Conservation (phyloP, 2,797 vertebrate species). For the Podargus strigoides region DNA sequence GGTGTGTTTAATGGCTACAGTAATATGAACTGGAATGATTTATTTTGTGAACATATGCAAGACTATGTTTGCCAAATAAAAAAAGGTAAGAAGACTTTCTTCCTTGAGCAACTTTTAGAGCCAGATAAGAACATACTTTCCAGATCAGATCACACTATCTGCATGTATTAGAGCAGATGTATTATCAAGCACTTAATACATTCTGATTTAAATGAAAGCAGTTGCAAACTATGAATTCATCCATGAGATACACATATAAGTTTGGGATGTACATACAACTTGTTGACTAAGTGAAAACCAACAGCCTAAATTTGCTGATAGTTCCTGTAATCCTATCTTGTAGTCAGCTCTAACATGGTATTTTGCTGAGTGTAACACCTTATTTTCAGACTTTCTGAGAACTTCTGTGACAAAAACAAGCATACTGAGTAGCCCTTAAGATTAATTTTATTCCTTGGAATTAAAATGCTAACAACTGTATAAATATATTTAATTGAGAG, state of each 20-base stretch:
- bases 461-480: background rate
- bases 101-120: background rate
- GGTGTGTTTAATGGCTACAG: slow-evolving; percentile 69
- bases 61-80: slow-evolving; percentile 89
- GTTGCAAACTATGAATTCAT: background rate
- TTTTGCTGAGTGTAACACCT: background rate
- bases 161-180: background rate
- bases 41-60: slow-evolving; percentile 81
- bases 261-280: background rate
- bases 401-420: background rate
- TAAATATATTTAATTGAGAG: background rate
- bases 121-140: background rate
- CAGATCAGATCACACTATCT: background rate
- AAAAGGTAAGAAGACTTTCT: slow-evolving; percentile 77
- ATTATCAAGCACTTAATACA: background rate
- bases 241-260: background rate
- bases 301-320: background rate
- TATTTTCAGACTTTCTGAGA: background rate
- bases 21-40: slow-evolving; percentile 84
- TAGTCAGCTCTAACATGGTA: background rate
- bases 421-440: background rate
- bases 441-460: background rate
- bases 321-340: background rate
- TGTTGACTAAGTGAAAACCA: background rate
- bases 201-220: background rate